Base-by-base conservation (phyloP, 2,113 vertebrate species). In the Podocnemis expansa region DNA sequence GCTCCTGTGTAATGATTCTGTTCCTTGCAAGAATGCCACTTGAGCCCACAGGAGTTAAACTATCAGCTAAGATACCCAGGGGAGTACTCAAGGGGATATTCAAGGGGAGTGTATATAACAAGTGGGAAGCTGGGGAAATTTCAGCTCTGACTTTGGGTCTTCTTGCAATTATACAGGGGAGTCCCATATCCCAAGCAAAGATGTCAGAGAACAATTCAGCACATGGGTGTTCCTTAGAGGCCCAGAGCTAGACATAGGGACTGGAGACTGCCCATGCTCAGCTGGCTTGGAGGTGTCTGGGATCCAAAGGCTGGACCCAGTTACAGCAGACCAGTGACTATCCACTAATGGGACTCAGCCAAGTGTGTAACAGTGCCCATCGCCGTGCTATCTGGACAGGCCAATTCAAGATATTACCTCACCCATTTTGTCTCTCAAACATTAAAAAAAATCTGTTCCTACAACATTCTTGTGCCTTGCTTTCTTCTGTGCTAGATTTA, bases 401-500 rank as follows among this genome's bases (percentile, higher is more conserved):
- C 16, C 34, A 67, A n/a, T 67, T 34, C 34, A 67, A 67, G 16
- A 67, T 67, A 67, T 67, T 67, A 67, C 31, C 34, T n/a, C 34
- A 17, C 60, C 16, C 14, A n/a, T 16, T 31, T n/a, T 67, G 70
- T 13, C 82, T 41, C 76, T 75, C 78, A 96, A 82, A 95, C 19
- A 22, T 29, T 84, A 84, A 52, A 89, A 47, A n/a, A 2, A 45
- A 51, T 29, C 2, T 56, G 47, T 89, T 92, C 75, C 14, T 41
- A 80, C 79, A 1, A 38, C 82, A 92, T 91, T 90, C 73, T 41
- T 27, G 41, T 76, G 41, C 73, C 21, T 27, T 91, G 90, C n/a
- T 58, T 80, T 24, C 92, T 82, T 82, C 95, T 70, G 27, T 58
- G 41, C 51, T 87, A 78, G 80, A 91, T 84, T 89, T 84, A 82